These are phyloP conservation scores for Orientallactaga bullata DNA, from an alignment of 2,113 vertebrate species.

Conservation along the genomic window DNA sequence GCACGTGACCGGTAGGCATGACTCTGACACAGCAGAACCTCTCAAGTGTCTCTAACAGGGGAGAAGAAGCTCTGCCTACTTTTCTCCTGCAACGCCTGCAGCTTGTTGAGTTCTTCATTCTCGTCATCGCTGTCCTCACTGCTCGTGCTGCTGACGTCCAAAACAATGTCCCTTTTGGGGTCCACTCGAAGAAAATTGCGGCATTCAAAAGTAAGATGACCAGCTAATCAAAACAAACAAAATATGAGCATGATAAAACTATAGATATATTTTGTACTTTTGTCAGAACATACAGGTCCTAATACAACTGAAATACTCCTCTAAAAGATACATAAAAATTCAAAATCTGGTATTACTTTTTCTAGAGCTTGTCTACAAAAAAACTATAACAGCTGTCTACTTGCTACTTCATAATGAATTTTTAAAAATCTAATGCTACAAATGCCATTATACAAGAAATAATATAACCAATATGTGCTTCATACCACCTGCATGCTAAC, in stretches of 20 bases:
- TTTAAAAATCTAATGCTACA: constrained; percentile 20
- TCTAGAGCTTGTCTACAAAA: background rate
- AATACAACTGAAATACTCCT: background rate
- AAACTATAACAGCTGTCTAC: background rate
- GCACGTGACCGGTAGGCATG: background rate
- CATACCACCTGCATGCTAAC: background rate
- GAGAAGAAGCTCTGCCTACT: constrained; percentile 78
- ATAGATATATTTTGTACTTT: background rate
- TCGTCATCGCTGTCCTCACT: constrained; percentile 95
- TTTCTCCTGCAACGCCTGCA: constrained; percentile 89
- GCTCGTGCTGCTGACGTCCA: constrained; percentile 99
- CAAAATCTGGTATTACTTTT: constrained; percentile 28
- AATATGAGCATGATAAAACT: constrained; percentile 12
- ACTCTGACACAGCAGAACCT: background rate
- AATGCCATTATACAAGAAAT: background rate
- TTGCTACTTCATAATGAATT: background rate
- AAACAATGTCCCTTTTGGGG: constrained; percentile 98
- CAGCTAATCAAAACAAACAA: constrained; percentile 89
- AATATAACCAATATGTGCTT: background rate
- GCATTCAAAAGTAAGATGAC: constrained; percentile 98
- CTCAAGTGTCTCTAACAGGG: constrained; percentile 5
- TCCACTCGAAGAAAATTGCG: constrained; percentile 98
- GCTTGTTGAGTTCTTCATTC: constrained; percentile 83
- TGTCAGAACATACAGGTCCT: background rate
- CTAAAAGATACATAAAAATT: constrained; percentile 27